Evolutionary conservation across 2,113 vertebrate genomes (phyloP).

Genomic region (Ptyas mucosa): DNA sequence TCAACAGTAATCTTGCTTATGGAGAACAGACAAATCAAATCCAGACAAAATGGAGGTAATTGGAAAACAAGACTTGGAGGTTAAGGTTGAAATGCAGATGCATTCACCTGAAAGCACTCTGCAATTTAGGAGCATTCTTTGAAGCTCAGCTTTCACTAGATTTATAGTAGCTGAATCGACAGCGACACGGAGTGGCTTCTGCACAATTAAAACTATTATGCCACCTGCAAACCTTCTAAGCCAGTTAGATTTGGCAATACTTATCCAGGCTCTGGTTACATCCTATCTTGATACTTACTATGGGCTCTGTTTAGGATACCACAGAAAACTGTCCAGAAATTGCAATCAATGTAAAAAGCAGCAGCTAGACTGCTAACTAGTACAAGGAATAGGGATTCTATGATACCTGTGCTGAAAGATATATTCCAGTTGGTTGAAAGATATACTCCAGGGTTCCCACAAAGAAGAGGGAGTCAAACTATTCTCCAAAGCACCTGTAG

Average conservation of each 20-base stretch:
- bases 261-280: neutral
- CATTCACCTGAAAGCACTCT: neutral
- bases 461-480: too few relatives aligned
- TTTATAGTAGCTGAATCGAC: neutral
- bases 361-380: neutral
- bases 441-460: too few relatives aligned
- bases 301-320: neutral
- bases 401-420: neutral
- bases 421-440: neutral
- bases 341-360: neutral
- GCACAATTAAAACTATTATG: neutral
- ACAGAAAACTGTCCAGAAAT: neutral
- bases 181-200: neutral
- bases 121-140: neutral
- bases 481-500: too few relatives aligned
- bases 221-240: neutral
- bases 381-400: neutral
- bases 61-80: neutral
- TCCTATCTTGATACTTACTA: neutral
- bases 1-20: neutral
- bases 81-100: neutral
- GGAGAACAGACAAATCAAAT: neutral
- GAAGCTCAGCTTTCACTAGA: neutral
- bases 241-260: neutral
- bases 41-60: neutral